Percentiles rank a stretch among this genome's conserved stretches.
Conservation (phyloP, 2,888 invertebrate species). For the Macaria liturata region DNA sequence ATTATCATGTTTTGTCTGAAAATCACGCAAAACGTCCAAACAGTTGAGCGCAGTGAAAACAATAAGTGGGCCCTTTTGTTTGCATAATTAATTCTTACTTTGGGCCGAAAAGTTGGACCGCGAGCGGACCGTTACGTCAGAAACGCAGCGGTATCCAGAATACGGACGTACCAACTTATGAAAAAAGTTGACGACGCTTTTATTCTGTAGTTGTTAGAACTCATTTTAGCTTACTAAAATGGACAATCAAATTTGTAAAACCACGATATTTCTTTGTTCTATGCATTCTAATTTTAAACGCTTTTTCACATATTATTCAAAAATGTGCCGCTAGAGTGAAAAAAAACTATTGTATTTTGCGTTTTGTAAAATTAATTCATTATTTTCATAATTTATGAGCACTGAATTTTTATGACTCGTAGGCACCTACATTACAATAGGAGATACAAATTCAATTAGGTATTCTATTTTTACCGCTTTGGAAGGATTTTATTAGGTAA, state of each 20-base stretch:
- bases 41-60: slow-evolving; percentile 64
- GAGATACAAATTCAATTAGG: slow-evolving; percentile 13
- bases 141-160: slow-evolving; percentile 65
- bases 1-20: slow-evolving; percentile 55
- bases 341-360: slow-evolving; percentile 37
- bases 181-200: slow-evolving; percentile 12
- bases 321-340: slow-evolving; percentile 29
- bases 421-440: slow-evolving; percentile 14
- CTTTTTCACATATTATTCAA: slow-evolving; percentile 59
- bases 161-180: slow-evolving; percentile 41
- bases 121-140: slow-evolving; percentile 68
- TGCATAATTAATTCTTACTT: slow-evolving; percentile 74
- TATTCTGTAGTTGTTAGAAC: background rate
- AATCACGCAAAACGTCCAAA: slow-evolving; percentile 81
- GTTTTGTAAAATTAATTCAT: slow-evolving; percentile 29
- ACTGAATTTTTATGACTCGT: slow-evolving; percentile 16
- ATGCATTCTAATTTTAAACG: slow-evolving; percentile 62
- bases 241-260: slow-evolving; percentile 14
- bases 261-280: slow-evolving; percentile 50
- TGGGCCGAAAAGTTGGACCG: slow-evolving; percentile 66
- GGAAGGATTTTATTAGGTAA: background rate
- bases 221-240: background rate
- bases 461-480: slow-evolving; percentile 11
- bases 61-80: slow-evolving; percentile 71
- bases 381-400: slow-evolving; percentile 23